phyloP scores from a whole-genome alignment of 2,113 vertebrate species.

The Uria aalge region DNA sequence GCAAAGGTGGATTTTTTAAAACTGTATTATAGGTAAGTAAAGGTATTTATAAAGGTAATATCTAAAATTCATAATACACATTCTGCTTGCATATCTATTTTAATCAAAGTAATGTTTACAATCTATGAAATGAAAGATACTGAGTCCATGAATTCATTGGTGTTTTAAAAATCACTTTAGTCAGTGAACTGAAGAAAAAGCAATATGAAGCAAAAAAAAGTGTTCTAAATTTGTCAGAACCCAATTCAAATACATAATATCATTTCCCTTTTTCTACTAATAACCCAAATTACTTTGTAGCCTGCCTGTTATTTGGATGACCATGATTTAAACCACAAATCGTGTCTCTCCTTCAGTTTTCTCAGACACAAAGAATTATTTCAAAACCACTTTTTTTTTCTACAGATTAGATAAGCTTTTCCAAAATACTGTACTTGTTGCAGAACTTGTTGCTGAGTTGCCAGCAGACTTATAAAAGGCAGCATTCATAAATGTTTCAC shows the following conservation, averaged over 20 bases:
- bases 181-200: not conserved
- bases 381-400: not conserved
- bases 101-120: not conserved
- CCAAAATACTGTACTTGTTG: not conserved
- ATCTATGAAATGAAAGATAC: not conserved
- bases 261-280: not conserved
- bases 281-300: not conserved
- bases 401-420: not conserved
- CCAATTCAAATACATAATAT: not conserved
- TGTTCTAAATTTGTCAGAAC: not conserved
- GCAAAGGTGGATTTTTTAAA: not conserved
- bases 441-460: not conserved
- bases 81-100: not conserved
- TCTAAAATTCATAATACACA: not conserved
- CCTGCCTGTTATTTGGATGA: not conserved
- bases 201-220: not conserved
- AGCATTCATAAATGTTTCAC: not conserved
- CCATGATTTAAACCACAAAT: not conserved
- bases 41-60: not conserved
- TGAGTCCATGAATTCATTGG: not conserved
- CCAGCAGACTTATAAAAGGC: not conserved
- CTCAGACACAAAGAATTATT: not conserved
- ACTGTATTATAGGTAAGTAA: not conserved
- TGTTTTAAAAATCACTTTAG: not conserved
- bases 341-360: not conserved